Conservation (phyloP, 2,113 vertebrate species). For the Oplegnathus fasciatus region DNA sequence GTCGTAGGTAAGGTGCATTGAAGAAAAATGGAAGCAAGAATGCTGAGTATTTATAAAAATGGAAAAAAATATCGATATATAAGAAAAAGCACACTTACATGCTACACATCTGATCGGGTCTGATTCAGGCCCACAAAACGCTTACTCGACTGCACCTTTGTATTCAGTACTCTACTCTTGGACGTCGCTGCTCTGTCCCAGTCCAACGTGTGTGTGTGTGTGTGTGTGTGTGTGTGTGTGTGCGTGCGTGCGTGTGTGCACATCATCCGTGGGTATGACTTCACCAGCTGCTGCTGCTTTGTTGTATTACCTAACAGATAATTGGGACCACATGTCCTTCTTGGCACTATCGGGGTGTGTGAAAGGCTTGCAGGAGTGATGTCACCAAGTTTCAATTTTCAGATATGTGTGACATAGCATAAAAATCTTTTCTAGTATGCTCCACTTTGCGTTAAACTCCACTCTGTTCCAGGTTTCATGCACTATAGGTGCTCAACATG, state of each 20-base stretch:
- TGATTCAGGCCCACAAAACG: neutral
- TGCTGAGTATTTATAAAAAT: neutral
- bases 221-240: constrained; percentile 32
- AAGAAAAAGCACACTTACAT: too few species aligned
- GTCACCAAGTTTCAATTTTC: constrained; percentile 55
- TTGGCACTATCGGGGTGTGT: constrained; percentile 49
- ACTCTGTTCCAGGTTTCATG: neutral
- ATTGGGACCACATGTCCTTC: constrained; percentile 77
- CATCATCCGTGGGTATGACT: constrained; percentile 56
- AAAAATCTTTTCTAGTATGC: neutral
- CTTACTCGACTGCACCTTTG: neutral
- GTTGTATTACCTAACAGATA: constrained; percentile 80
- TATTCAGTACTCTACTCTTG: neutral
- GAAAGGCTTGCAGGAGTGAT: constrained; percentile 43
- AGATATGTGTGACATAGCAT: constrained; percentile 42
- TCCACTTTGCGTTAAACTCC: constrained; percentile 12
- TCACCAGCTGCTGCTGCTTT: constrained; percentile 67
- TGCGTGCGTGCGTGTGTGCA: neutral
- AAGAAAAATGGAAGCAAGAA: neutral
- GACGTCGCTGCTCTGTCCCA: neutral
- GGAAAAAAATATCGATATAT: too few species aligned
- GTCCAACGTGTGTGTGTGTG: neutral
- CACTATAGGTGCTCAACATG: neutral
- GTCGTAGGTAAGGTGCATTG: neutral
- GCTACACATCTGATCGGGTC: too few species aligned